phyloP scores from a whole-genome alignment of 2,113 vertebrate species.

The Triplophysa rosa region DNA sequence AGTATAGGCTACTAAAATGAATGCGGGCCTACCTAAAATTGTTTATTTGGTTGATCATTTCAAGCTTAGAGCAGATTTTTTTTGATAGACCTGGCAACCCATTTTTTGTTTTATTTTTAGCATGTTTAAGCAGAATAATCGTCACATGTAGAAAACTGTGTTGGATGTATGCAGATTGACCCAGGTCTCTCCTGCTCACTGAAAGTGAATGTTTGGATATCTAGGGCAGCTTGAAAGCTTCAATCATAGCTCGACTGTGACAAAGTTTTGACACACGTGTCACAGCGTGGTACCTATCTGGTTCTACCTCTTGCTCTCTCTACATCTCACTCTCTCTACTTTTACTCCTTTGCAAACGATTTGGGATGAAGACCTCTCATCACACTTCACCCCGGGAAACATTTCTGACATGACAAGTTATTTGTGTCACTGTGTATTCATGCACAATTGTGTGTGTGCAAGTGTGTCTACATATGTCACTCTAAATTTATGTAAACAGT shows the following conservation, averaged over 20 bases:
- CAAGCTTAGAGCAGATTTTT: too few relatives aligned
- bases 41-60: too few relatives aligned
- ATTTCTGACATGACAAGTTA: conserved; percentile 25
- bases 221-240: conserved; percentile 13
- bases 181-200: not conserved
- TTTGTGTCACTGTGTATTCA: conserved; percentile 34
- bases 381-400: conserved; percentile 12
- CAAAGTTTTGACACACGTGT: conserved; percentile 44
- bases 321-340: conserved; percentile 11
- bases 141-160: not conserved
- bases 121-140: not conserved
- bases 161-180: not conserved
- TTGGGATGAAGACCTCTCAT: conserved; percentile 37
- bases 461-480: conserved; percentile 11
- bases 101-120: not conserved
- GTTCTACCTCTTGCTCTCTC: not conserved
- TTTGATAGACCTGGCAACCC: too few relatives aligned
- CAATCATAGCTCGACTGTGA: conserved; percentile 40
- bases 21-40: too few relatives aligned
- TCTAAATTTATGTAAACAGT: conserved; percentile 18
- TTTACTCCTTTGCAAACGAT: conserved; percentile 19
- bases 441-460: conserved; percentile 29
- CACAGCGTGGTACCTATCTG: conserved; percentile 30
- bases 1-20: too few relatives aligned
- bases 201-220: conserved; percentile 33